Evolutionary conservation across 2,113 vertebrate species (phyloP).

Genomic region (Aptenodytes patagonicus): DNA sequence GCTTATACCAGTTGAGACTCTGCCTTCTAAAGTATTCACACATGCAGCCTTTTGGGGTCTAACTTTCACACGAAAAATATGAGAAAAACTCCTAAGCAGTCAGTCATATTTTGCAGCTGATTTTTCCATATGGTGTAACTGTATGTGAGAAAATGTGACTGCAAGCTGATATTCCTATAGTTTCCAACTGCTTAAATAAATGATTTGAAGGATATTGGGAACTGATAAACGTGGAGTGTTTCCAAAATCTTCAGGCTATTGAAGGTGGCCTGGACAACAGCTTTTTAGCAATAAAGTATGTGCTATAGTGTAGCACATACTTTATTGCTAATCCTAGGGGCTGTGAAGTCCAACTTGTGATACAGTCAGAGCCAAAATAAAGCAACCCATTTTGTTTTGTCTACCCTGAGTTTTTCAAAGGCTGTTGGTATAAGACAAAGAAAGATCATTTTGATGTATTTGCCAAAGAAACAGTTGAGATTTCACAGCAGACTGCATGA

Average conservation of each 20-base stretch:
- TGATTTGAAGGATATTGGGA: not conserved
- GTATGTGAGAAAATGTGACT: not conserved
- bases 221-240: not conserved
- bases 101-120: not conserved
- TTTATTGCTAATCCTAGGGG: not conserved
- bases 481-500: not conserved
- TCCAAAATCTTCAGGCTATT: not conserved
- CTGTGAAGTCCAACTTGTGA: not conserved
- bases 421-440: not conserved
- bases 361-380: not conserved
- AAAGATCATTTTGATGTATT: not conserved
- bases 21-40: not conserved
- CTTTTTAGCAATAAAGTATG: not conserved
- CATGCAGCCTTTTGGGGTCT: not conserved
- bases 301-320: not conserved
- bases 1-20: not conserved
- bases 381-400: not conserved
- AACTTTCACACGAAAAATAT: not conserved
- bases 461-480: not conserved
- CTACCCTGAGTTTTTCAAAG: not conserved
- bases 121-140: not conserved
- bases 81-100: not conserved
- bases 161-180: not conserved
- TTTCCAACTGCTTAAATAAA: slow-evolving; percentile 1
- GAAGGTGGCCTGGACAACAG: not conserved